Evolutionary conservation across 2,888 invertebrate genomes (phyloP).

Genomic region (Platycnemis pennipes): DNA sequence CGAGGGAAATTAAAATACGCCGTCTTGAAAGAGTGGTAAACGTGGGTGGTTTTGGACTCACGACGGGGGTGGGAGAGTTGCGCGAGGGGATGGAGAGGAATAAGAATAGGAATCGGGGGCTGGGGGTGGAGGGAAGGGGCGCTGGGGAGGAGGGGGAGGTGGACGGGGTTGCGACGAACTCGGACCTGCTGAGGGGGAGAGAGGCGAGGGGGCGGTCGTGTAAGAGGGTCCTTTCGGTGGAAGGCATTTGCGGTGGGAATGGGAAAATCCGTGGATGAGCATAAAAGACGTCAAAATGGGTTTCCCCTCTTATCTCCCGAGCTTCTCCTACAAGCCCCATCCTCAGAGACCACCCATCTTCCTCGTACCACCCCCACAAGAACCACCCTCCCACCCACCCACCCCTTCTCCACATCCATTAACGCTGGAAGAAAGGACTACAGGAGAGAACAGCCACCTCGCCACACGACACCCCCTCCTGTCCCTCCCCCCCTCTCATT

Average conservation of each 20-base stretch:
- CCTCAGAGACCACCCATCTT: no score
- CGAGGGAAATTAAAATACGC: slow-evolving; percentile 36
- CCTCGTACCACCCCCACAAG: neutral
- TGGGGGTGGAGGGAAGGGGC: neutral
- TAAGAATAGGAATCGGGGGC: neutral
- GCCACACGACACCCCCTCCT: neutral
- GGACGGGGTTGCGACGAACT: neutral
- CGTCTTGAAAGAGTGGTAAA: slow-evolving; percentile 39
- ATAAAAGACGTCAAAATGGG: slow-evolving; percentile 35
- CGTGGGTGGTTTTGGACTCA: slow-evolving; percentile 25
- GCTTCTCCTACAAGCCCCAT: neutral
- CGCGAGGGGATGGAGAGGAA: neutral
- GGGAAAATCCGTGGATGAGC: slow-evolving; percentile 21
- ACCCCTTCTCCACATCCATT: neutral
- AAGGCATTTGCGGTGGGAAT: neutral
- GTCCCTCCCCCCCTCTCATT: neutral
- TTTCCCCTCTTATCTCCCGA: neutral
- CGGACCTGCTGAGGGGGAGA: neutral
- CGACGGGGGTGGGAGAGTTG: neutral
- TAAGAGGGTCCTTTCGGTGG: neutral
- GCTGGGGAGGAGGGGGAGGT: neutral
- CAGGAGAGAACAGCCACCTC: neutral
- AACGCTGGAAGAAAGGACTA: neutral
- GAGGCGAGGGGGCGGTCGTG: neutral
- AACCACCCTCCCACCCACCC: neutral